Base-by-base conservation (phyloP, 2,797 vertebrate genomes). In the Tympanoctomys barrerae region DNA sequence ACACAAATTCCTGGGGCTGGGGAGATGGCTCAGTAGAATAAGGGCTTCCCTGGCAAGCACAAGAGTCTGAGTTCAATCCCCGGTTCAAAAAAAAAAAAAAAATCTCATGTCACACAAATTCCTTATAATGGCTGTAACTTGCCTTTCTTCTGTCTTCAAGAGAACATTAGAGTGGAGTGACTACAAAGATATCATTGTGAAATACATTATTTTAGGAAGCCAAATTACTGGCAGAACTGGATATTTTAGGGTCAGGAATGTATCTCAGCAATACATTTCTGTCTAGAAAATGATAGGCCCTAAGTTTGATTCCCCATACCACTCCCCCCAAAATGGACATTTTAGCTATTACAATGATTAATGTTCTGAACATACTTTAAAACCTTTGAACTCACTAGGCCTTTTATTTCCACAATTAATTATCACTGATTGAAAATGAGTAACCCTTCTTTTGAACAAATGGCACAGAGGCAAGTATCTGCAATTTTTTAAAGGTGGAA, bases 361-460 rank as follows among this genome's bases (percentile, higher is more conserved):
- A 68, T 89, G 26, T 70, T 87, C 80, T 77, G 52, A 94, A 79
- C 4, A 61, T 70, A 39, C 79, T 83, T 92, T 73, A 82, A 31
- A 52, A 70, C 19, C 19, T n/a, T 77, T 54, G 49, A 18, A 64
- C 59, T 95, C 36, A 88, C 14, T 39, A 54, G 10, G 12, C 57
- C 46, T 24, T 81, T 89, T 87, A 86, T 52, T 62, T 96, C 78
- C 4, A 80, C 31, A 12, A 24, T 33, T 70, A 54, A 82, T 52
- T 88, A 75, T 70, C 81, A 96, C 22, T 70, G 59, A 21, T 86
- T 73, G 79, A 82, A 52, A 92, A 5, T 90, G 33, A 28, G 52
- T 78, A 95, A 83, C 52, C 46, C 16, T 70, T 91, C 19, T 77
- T 90, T 84, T 84, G 46, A 95, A 92, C 59, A 86, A 95, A 92